Percentiles rank a stretch among this genome's conserved stretches.
Evolutionary conservation across 2,113 vertebrate species (phyloP).

Genomic region (Climacteris rufus): DNA sequence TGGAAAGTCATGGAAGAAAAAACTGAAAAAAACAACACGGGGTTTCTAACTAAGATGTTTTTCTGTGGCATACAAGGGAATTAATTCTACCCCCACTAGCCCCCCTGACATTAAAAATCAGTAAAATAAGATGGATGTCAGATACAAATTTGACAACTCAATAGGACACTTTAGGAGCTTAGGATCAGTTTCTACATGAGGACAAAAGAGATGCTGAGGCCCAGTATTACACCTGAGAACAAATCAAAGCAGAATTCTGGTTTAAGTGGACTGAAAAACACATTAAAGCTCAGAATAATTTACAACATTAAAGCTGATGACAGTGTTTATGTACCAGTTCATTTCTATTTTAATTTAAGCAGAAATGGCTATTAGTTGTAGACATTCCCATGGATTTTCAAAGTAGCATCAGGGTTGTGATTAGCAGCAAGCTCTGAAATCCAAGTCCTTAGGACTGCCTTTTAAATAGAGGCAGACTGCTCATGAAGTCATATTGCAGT

Average conservation of each 20-base stretch:
- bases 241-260: neutral
- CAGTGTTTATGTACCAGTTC: neutral
- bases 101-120: neutral
- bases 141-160: neutral
- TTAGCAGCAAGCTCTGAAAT: fast-evolving
- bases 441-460: neutral
- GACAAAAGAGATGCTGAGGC: neutral
- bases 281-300: neutral
- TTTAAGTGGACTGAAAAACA: neutral
- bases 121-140: neutral
- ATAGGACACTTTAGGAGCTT: neutral
- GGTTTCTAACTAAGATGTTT: neutral
- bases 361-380: slow-evolving; percentile 18
- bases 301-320: neutral
- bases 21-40: neutral
- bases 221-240: neutral
- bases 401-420: neutral
- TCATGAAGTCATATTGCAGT: neutral
- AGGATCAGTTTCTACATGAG: neutral
- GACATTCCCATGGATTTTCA: slow-evolving; percentile 24
- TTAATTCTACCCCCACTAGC: neutral
- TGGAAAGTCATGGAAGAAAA: neutral
- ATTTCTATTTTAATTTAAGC: neutral
- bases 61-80: neutral
- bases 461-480: neutral